Conservation (phyloP, 1,140 invertebrate species). For the Drosophila parvula region DNA sequence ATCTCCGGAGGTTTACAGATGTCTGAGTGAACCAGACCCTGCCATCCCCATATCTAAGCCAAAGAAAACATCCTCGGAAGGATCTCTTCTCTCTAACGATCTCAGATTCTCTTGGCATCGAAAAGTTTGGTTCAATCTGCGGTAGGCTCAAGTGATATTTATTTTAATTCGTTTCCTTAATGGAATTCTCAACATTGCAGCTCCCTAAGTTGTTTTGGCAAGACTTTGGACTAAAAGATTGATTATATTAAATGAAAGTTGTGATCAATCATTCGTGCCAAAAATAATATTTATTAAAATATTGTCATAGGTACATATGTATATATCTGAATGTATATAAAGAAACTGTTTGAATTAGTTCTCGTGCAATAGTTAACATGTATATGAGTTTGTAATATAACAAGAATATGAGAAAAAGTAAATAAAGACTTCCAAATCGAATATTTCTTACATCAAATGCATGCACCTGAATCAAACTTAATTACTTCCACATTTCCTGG, state of each 20-base stretch:
- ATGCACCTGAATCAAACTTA: too few relatives aligned
- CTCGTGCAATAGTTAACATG: too few relatives aligned
- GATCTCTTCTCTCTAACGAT: slow-evolving; percentile 1
- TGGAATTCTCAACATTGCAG: slow-evolving; percentile 1
- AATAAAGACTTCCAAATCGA: not conserved
- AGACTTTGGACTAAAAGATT: not conserved
- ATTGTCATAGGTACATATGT: not conserved
- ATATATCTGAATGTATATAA: not conserved
- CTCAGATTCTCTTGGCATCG: slow-evolving; percentile 6
- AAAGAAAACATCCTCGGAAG: not conserved
- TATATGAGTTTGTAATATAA: not conserved
- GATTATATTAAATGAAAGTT: not conserved
- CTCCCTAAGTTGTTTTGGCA: slow-evolving; percentile 1
- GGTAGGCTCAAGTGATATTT: not conserved
- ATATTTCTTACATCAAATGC: not conserved
- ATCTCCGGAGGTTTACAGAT: slow-evolving; percentile 26
- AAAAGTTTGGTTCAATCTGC: slow-evolving; percentile 11
- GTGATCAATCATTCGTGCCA: not conserved
- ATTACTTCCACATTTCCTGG: too few relatives aligned
- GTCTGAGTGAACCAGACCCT: slow-evolving; percentile 5
- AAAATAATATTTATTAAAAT: not conserved
- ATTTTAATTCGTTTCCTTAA: not conserved
- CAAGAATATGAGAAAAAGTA: not conserved
- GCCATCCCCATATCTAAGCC: too few relatives aligned
- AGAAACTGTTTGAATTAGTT: not conserved